phyloP scores from a whole-genome alignment of 2,888 invertebrate species.

The Halictus ligatus region DNA sequence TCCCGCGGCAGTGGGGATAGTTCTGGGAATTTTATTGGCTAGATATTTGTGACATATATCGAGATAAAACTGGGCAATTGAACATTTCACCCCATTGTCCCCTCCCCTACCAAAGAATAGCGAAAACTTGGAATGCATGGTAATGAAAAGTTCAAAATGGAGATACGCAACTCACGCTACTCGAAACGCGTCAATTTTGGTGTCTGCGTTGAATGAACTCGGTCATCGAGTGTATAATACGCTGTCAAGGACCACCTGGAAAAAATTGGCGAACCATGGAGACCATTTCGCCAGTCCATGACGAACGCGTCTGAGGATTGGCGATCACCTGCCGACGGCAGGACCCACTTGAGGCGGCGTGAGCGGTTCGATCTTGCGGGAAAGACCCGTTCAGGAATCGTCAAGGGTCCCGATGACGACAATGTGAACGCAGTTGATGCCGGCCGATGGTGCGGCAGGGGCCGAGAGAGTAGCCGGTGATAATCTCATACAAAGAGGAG shows the following conservation, averaged over 20 bases:
- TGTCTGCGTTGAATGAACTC: background rate
- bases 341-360: conserved; percentile 45
- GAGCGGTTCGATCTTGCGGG: conserved; percentile 31
- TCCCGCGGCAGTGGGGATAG: too few relatives aligned
- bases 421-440: conserved; percentile 57
- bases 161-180: too few relatives aligned
- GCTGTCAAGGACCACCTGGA: background rate
- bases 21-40: too few relatives aligned
- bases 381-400: conserved; percentile 41
- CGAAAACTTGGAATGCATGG: too few relatives aligned
- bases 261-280: background rate
- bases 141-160: too few relatives aligned
- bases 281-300: background rate
- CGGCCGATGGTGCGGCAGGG: conserved; percentile 16
- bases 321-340: conserved; percentile 42
- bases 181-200: background rate
- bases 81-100: too few relatives aligned
- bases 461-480: conserved; percentile 66
- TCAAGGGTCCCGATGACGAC: conserved; percentile 49
- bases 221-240: background rate
- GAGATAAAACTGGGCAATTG: too few relatives aligned
- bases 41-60: too few relatives aligned
- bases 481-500: conserved; percentile 80
- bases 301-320: background rate
- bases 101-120: too few relatives aligned